A percentile compares a stretch with the other conserved stretches of the same genome.
These are phyloP conservation scores for Pipistrellus pygmaeus DNA, from an alignment of 2,797 vertebrate species.

Conservation along the genomic window DNA sequence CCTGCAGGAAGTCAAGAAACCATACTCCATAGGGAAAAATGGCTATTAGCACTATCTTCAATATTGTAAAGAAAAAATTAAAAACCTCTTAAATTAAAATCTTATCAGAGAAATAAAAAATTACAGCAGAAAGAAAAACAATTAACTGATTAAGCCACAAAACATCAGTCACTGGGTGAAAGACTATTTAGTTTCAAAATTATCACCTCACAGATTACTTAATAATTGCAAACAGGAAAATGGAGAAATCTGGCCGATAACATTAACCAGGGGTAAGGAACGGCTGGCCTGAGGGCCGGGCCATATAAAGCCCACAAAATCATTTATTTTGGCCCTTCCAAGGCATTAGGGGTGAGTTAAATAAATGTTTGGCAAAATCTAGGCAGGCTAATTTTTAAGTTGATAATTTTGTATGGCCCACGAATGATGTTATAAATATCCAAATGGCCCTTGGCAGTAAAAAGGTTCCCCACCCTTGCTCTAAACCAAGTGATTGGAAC, in stretches of 20 bases:
- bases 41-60: not conserved
- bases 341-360: no score
- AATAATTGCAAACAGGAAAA: not conserved
- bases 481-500: not conserved
- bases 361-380: no score
- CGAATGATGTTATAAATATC: no score
- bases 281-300: no score
- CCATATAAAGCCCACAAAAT: no score
- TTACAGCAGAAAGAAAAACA: not conserved
- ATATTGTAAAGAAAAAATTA: not conserved
- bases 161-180: not conserved
- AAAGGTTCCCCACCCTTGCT: no score
- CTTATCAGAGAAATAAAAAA: not conserved
- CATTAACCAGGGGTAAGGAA: not conserved
- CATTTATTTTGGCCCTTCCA: no score
- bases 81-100: constrained; percentile 23
- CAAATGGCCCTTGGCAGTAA: no score
- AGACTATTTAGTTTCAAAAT: constrained; percentile 3
- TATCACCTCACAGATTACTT: not conserved
- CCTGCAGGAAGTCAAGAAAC: not conserved
- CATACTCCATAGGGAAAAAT: not conserved
- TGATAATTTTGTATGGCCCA: no score
- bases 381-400: no score
- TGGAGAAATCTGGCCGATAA: not conserved
- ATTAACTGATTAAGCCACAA: not conserved